Evolutionary conservation across 1,140 invertebrate species (phyloP), one percentile per base, ranked within the genome.

Genomic region (Lepidurus apus): DNA sequence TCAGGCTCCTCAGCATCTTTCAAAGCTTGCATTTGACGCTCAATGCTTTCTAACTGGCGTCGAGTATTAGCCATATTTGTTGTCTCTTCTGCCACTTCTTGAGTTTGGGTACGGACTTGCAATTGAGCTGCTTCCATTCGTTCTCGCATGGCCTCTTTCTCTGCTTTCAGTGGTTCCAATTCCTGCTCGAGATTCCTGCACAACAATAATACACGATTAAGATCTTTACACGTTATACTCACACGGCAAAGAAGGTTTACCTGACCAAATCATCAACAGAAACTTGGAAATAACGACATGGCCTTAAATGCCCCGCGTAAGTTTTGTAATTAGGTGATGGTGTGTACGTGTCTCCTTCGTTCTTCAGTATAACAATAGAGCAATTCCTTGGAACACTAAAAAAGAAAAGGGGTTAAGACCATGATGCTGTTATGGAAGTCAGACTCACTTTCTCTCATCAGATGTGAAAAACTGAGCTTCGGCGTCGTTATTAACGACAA

Each of bases 281-380:
- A 73, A 89, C 87, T 84, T 91, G 90, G 80, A 93, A 87, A 83
- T 83, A 91, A 53, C 86, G 85, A 0, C 82, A 82, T 13, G 82
- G 79, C 17, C 80, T 79, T 21, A 79, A 76, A 73, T 74, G 82
- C 7, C 85, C 86, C 75, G 84, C 83, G 82, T 93, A 93, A 80
- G 87, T 88, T 81, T 89, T 89, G 84, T 92, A 93, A 83, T 90
- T 87, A 9, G 91, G 92, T 81, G 88, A 88, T 0, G 89, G 89
- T 85, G 86, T 91, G 83, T 90, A 91, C 26, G 85, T 85, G 77
- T 89, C 87, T 6, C 87, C 88, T 78, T 86, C 86, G 53, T 88
- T 85, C 0, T 91, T 92, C 10, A 93, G 17, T 65, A 65, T 85
- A 11, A 91, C 88, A 82, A 88, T 87, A 42, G 82, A 83, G 82